Evolutionary conservation across 2,797 vertebrate species (phyloP), one percentile per base, ranked within the genome.

Genomic region (Aplochiton taeniatus): DNA sequence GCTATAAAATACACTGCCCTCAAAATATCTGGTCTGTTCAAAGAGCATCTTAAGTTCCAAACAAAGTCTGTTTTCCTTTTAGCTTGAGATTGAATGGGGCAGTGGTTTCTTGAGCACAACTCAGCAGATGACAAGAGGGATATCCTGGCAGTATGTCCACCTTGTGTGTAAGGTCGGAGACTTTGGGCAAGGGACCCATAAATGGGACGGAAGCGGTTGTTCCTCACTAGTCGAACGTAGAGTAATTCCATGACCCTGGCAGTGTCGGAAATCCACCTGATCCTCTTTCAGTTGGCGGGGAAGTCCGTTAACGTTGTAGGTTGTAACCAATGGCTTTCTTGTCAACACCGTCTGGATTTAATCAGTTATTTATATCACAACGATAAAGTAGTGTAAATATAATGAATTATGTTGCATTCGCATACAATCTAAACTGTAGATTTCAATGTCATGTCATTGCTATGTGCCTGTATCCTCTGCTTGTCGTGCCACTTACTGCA

Each of bases 241-340:
- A 81, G n/a, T 1, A 80, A 61, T 44, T 66, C 16, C 85, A 90
- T 89, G 8, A 9, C 63, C 5, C 14, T 11, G 6, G 3, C 31
- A 31, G 31, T 6, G 6, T 6, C 2, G 6, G 31, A 3, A 3
- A 31, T 31, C 31, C 31, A 6, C 31, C 31, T 2, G 6, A 31
- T 31, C 31, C 31, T 31, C 31, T 31, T 31, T 2, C 3, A 3
- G 31, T 31, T 31, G 31, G 31, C 31, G 31, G 31, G 6, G 31
- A 31, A 31, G 31, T 31, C n/a, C n/a, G n/a, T n/a, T n/a, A n/a
- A n/a, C n/a, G n/a, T n/a, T n/a, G n/a, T n/a, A n/a, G n/a, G n/a
- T n/a, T n/a, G n/a, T n/a, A n/a, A n/a, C n/a, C n/a, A n/a, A n/a
- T n/a, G n/a, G n/a, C n/a, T n/a, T n/a, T n/a, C n/a, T n/a, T n/a